phyloP scores from a whole-genome alignment of 2,113 vertebrate species.

The Ploceus nigricollis region DNA sequence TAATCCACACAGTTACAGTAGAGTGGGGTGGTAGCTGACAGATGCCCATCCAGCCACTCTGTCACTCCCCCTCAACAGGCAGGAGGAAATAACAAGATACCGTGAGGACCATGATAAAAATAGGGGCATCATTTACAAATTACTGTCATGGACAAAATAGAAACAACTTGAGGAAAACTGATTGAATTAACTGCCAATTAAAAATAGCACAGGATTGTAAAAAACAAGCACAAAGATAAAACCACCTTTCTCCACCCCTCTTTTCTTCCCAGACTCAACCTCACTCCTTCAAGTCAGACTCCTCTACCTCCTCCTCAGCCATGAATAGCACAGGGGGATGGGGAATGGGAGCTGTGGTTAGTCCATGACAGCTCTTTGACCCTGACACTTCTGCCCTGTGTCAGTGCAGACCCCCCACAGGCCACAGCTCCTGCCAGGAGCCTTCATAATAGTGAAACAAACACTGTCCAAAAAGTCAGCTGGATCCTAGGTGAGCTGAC shows the following conservation, averaged over 20 bases:
- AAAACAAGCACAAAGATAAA: neutral
- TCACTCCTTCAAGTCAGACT: neutral
- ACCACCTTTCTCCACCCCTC: fast-evolving
- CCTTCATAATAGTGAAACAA: neutral
- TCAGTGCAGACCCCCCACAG: fast-evolving
- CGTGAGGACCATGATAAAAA: neutral
- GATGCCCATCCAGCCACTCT: neutral
- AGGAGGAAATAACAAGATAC: neutral
- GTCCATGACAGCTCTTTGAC: neutral
- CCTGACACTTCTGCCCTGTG: neutral
- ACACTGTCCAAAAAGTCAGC: neutral
- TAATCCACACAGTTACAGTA: neutral
- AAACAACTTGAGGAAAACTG: neutral
- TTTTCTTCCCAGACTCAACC: neutral
- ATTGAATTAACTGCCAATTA: neutral
- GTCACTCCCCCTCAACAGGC: neutral
- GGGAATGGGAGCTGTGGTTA: neutral
- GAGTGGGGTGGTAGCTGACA: neutral
- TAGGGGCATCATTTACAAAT: neutral
- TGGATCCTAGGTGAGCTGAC: neutral
- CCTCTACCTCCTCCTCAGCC: neutral
- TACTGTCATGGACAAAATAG: neutral
- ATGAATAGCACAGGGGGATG: neutral
- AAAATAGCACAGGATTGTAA: neutral
- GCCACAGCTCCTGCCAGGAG: neutral